Base-by-base conservation (phyloP, 2,797 vertebrate genomes). In the Babyrousa celebensis region DNA sequence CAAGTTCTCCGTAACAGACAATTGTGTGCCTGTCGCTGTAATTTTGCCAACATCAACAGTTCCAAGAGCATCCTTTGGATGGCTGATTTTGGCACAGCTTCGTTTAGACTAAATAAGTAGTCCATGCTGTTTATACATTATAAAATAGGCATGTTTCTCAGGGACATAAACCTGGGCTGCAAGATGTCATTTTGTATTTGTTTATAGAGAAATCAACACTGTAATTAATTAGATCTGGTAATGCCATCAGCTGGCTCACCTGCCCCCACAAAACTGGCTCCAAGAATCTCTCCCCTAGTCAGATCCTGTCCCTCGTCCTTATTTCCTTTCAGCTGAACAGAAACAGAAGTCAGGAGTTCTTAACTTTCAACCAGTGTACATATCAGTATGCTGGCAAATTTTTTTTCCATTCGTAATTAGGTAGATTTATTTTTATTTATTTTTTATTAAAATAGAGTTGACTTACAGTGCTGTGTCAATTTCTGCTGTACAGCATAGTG, bases 131-230 rank as follows among this genome's bases (percentile, higher is more conserved):
- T 92, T 72, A 70, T 21, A 60, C 14, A 80, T 85, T 71, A 32
- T 48, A 93, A 82, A 96, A 75, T 32, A 91, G 40, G 40, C 3
- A 2, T 56, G 14, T 72, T 96, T 94, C 78, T 94, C 25, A 43
- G 78, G 32, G 72, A 56, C 54, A 58, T 52, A 79, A 83, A 67
- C 7, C 67, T 87, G 52, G 16, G 15, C 71, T 72, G 29, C 67
- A 72, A 67, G 16, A 63, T 62, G 65, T 63, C 75, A 87, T 87
- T 95, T 88, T 92, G 23, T 58, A 20, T 96, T 91, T 94, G 48
- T 68, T 96, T 36, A 52, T 74, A 85, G n/a, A 95, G 62, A 96
- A 86, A 80, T 93, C 62, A 96, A 43, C 54, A 48, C 23, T 40
- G 8, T 52, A 68, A 79, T 77, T 91, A 89, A 89, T 80, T 89